These are phyloP conservation scores for Ochotona princeps DNA, from an alignment of 2,113 vertebrate species.

Conservation along the genomic window DNA sequence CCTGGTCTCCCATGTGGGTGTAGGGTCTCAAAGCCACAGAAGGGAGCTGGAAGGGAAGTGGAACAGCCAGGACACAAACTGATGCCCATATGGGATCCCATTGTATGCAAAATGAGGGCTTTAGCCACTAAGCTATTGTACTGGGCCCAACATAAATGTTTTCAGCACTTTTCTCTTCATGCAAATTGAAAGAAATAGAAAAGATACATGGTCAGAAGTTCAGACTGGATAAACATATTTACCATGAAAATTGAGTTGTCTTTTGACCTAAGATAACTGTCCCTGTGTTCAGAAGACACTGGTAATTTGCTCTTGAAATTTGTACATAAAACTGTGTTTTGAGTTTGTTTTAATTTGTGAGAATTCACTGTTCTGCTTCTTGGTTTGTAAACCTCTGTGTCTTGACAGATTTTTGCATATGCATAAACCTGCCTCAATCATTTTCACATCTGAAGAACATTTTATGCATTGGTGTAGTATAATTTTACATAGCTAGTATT, in stretches of 20 bases:
- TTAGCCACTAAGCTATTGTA: too few species aligned
- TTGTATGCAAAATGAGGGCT: too few species aligned
- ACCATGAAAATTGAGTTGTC: background rate
- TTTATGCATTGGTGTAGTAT: background rate
- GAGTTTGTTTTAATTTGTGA: slow-evolving; percentile 9
- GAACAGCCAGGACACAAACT: too few species aligned
- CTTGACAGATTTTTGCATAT: background rate
- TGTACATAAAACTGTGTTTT: background rate
- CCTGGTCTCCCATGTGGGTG: too few species aligned
- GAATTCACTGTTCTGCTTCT: background rate
- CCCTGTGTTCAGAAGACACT: slow-evolving; percentile 17
- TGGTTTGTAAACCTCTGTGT: background rate
- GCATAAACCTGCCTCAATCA: background rate
- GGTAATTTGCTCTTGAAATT: background rate
- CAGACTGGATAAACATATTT: background rate
- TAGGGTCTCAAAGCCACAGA: too few species aligned
- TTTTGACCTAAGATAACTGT: background rate
- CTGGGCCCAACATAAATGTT: too few species aligned
- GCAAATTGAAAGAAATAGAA: slow-evolving; percentile 29
- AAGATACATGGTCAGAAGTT: background rate
- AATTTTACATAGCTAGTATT: background rate
- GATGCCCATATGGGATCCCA: too few species aligned
- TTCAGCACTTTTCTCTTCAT: background rate
- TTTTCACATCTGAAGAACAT: background rate
- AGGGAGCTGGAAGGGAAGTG: too few species aligned